Base-by-base conservation (phyloP, 2,797 vertebrate genomes). In the Peromyscus melanophrys region DNA sequence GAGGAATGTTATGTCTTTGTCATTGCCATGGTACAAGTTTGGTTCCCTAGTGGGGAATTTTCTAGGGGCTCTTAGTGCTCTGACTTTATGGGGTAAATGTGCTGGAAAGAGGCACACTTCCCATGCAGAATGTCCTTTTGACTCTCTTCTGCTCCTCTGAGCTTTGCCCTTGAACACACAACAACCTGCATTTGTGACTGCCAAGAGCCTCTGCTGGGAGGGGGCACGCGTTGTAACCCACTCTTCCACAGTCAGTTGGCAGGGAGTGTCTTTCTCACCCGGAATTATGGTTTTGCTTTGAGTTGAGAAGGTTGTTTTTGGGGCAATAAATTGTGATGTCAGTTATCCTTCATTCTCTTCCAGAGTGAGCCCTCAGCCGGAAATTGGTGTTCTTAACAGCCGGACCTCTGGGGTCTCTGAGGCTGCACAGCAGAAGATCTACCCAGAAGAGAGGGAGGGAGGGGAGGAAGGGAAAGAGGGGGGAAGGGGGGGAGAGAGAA, bases 241-340 rank as follows among this genome's bases (percentile, higher is more conserved):
- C 85, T 63, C 89, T 95, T 94, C 94, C 86, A 55, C 31, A 91
- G 94, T 84, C 89, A 63, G 34, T 97, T 97, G 97, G 78, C 14
- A 1, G 59, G 93, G 96, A 98, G 84, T 77, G 80, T 57, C 97
- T 97, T 98, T 97, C 97, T 98, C 91, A 97, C 94, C 81, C 46
- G 1, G 93, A 92, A 98, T 98, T 98, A 97, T 0, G 37, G 97
- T 92, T 97, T 95, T 34, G 89, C 95, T 97, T 98, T 95, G 92
- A 97, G 97, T 96, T 37, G 83, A 97, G 93, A 97, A 97, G 95
- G 97, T 96, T 98, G 95, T 97, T 98, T 98, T 76, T 8, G 97
- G 96, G 95, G 96, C 95, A 97, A 94, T 98, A 98, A 98, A 98
- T 96, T 96, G 80, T 87, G 87, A 94, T 92, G 96, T 92, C 81